phyloP scores from a whole-genome alignment of 92 coral and sea anemone genomes.

The Porites cylindrica region DNA sequence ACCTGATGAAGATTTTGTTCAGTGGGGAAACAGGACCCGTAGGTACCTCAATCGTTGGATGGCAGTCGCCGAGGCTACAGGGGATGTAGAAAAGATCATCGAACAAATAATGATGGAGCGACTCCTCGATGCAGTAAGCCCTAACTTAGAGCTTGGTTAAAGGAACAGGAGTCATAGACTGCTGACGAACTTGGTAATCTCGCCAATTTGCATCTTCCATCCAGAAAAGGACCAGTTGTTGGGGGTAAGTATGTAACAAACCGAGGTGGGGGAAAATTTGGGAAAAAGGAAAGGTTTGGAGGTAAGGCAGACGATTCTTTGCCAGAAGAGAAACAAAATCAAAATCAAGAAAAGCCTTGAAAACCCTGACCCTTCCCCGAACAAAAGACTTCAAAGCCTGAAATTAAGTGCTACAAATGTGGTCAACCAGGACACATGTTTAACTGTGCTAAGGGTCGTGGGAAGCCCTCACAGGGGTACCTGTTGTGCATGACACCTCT shows the following conservation, averaged over 20 bases:
- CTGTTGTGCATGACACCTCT: conserved; percentile 44
- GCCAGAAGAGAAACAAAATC: no score
- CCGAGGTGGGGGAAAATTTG: background rate
- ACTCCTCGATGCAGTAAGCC: conserved; percentile 71
- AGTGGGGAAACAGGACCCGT: conserved; percentile 70
- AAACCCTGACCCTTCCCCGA: background rate
- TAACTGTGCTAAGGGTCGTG: conserved; percentile 27
- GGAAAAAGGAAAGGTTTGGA: background rate
- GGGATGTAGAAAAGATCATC: conserved; percentile 41
- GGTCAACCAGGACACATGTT: conserved; percentile 43
- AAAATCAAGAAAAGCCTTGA: background rate
- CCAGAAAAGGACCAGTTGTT: conserved; percentile 70
- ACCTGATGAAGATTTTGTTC: conserved; percentile 68
- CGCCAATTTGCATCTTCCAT: conserved; percentile 69
- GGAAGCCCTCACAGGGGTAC: conserved; percentile 37
- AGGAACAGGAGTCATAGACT: conserved; percentile 57
- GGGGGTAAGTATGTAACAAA: conserved; percentile 56
- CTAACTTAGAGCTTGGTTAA: conserved; percentile 69
- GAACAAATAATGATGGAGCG: conserved; percentile 64
- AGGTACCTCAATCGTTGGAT: conserved; percentile 69
- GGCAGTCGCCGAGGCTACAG: conserved; percentile 67
- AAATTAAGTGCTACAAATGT: conserved; percentile 35
- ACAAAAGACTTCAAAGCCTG: conserved; percentile 6
- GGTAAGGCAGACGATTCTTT: background rate
- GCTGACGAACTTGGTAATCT: conserved; percentile 60